phyloP scores from a whole-genome alignment of 2,797 vertebrate genomes.

The Sebastolobus altivelis region DNA sequence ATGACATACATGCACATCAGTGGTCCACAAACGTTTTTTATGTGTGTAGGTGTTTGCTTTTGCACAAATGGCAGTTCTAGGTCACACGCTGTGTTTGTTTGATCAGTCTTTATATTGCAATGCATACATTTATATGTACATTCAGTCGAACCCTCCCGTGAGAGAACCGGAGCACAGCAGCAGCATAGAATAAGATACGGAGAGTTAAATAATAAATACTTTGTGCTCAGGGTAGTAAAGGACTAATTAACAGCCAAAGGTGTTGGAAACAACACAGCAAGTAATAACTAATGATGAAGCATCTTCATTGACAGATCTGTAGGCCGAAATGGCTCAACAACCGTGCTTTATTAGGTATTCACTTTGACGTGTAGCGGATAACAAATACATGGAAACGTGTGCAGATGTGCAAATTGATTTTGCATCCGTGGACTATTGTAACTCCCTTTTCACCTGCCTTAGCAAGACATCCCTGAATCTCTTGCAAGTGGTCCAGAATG shows the following conservation, averaged over 20 bases:
- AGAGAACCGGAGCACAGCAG: not conserved
- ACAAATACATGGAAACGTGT: not conserved
- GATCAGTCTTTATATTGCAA: not conserved
- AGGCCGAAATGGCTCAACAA: not conserved
- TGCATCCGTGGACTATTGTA: not conserved
- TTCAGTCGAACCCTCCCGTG: not conserved
- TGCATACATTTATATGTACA: not conserved
- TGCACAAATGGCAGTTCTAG: too few relatives aligned
- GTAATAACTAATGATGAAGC: not conserved
- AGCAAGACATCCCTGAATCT: not conserved
- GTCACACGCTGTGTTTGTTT: not conserved
- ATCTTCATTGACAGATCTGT: not conserved
- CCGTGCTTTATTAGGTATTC: not conserved
- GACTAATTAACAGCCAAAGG: slow-evolving; percentile 7
- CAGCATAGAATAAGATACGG: not conserved
- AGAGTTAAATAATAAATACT: slow-evolving; percentile 2
- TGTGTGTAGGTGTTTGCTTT: not conserved
- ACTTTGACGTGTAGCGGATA: not conserved
- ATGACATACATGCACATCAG: not conserved
- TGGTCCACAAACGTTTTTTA: not conserved
- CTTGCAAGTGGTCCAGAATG: not conserved
- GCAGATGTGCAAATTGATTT: not conserved
- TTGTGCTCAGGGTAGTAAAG: not conserved
- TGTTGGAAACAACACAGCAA: not conserved
- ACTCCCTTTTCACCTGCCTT: not conserved